Conservation (phyloP, 2,113 vertebrate species). For the Ascaphus truei region DNA sequence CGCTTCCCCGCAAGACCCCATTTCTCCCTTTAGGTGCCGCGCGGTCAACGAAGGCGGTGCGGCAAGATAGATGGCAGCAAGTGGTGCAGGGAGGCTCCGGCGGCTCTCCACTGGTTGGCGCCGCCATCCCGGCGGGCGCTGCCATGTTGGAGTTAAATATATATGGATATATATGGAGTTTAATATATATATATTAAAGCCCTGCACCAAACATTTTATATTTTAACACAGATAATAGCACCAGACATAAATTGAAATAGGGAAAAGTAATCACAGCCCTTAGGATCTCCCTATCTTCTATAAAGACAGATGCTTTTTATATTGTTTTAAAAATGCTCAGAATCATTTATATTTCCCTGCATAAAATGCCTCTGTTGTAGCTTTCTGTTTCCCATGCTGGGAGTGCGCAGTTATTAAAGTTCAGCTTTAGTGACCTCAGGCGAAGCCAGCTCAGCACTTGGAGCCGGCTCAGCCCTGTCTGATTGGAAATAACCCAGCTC, state of each 20-base stretch:
- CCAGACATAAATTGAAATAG: constrained; percentile 5
- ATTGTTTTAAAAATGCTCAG: neutral
- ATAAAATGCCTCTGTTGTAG: constrained; percentile 14
- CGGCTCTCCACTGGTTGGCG: too few species aligned
- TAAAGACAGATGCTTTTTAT: neutral
- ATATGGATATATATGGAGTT: too few species aligned
- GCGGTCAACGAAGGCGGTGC: too few species aligned
- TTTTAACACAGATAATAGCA: neutral
- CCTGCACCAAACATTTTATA: neutral
- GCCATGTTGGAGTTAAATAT: too few species aligned
- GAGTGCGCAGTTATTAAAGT: constrained; percentile 18
- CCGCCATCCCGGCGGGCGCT: too few species aligned
- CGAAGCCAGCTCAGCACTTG: constrained; percentile 21
- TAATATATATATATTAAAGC: too few species aligned
- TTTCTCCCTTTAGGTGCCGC: too few species aligned
- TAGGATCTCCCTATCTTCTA: neutral
- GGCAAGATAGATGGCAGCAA: too few species aligned
- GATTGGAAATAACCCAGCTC: neutral
- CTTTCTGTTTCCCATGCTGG: neutral
- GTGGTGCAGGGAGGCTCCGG: too few species aligned
- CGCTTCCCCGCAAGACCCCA: too few species aligned
- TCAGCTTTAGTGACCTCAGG: constrained; percentile 8
- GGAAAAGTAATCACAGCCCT: neutral
- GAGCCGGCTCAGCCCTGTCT: neutral
- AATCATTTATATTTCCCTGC: neutral